Evolutionary conservation across 2,113 vertebrate genomes (phyloP).

Genomic region (Rhizomys pruinosus): DNA sequence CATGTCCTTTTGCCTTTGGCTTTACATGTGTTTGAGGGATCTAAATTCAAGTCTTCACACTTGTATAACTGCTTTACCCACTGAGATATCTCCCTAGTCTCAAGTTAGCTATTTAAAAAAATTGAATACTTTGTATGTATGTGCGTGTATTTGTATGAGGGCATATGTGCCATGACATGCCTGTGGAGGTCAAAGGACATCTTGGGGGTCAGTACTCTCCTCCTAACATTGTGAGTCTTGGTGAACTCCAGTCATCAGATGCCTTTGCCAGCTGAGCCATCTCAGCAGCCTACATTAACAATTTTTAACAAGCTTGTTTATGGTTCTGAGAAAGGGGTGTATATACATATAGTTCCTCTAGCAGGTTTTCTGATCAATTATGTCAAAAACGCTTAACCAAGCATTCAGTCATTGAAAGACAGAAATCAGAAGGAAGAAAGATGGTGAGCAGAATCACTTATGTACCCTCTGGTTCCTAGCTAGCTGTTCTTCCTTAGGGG

Average conservation of each 20-base stretch:
- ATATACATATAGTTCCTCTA: neutral
- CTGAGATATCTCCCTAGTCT: neutral
- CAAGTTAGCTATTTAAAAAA: neutral
- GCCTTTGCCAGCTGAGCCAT: neutral
- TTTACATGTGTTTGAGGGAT: neutral
- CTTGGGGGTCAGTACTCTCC: neutral
- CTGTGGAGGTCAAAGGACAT: neutral
- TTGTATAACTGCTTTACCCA: neutral
- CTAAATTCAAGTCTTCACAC: neutral
- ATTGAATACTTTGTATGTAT: neutral
- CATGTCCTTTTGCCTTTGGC: neutral
- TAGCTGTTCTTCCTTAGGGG: neutral
- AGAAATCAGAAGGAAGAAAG: neutral
- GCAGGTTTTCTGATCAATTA: neutral
- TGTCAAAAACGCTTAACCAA: neutral
- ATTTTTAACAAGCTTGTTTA: neutral
- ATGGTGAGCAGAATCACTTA: neutral
- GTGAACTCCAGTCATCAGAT: neutral
- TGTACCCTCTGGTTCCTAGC: neutral
- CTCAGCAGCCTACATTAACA: neutral
- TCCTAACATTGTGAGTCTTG: neutral
- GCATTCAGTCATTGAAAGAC: neutral
- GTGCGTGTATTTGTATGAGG: neutral
- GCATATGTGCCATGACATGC: too few species aligned
- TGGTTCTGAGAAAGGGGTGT: neutral